Percentiles rank a stretch among this genome's conserved stretches.
Evolutionary conservation across 2,888 invertebrate genomes (phyloP).

Genomic region (Trichopria drosophilae): DNA sequence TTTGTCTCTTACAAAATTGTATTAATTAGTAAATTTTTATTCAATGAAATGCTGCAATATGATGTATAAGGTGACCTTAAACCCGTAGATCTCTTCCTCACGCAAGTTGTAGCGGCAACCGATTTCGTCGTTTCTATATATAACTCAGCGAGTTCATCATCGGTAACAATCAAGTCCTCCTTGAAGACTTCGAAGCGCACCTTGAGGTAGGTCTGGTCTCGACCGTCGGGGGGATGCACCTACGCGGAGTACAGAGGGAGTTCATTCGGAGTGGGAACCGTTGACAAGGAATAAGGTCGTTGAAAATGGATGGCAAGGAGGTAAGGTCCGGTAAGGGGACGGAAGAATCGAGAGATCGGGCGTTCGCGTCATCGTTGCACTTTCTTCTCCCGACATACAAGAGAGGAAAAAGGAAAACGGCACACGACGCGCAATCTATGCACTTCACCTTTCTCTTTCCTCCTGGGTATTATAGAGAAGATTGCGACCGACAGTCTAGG

Average conservation of each 20-base stretch:
- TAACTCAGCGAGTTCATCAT: slow-evolving; percentile 20
- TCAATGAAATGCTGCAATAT: no score
- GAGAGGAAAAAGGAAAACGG: slow-evolving; percentile 29
- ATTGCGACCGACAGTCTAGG: no score
- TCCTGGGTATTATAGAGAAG: no score
- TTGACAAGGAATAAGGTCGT: slow-evolving; percentile 34
- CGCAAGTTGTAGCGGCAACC: no score
- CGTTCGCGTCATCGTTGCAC: slow-evolving; percentile 47
- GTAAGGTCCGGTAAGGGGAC: not conserved
- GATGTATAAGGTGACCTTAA: no score
- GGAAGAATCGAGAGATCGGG: slow-evolving; percentile 28
- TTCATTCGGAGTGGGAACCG: not conserved
- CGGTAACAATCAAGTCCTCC: slow-evolving; percentile 23
- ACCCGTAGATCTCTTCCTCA: no score
- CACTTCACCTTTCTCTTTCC: slow-evolving; percentile 56
- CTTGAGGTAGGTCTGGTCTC: slow-evolving; percentile 44
- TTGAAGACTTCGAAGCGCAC: slow-evolving; percentile 16
- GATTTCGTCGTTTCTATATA: no score
- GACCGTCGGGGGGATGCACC: no score
- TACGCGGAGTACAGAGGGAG: no score
- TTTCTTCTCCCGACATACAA: slow-evolving; percentile 45
- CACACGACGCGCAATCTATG: slow-evolving; percentile 42
- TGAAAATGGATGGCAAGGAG: slow-evolving; percentile 4
- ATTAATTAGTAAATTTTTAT: no score
- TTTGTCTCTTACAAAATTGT: no score